These are phyloP conservation scores for Notarius quadriscutis DNA, from an alignment of 2,113 vertebrate genomes.

Conservation along the genomic window DNA sequence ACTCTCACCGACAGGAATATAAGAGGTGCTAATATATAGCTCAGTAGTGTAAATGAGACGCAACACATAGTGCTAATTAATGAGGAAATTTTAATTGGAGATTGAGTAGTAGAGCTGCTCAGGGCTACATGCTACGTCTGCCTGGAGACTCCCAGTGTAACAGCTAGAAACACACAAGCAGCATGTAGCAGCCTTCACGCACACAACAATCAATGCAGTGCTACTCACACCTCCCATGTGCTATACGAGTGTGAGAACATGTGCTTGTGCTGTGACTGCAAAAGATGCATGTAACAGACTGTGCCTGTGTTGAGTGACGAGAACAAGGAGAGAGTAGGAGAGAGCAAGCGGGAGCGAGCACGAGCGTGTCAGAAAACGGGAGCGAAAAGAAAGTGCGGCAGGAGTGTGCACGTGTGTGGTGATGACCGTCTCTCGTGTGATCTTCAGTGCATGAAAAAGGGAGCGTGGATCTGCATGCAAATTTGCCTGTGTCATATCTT, in stretches of 20 bases:
- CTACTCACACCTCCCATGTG: constrained; percentile 33
- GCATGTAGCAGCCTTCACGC: constrained; percentile 35
- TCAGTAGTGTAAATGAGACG: constrained; percentile 27
- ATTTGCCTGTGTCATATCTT: neutral
- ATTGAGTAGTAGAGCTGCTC: neutral
- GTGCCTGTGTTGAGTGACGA: constrained; percentile 9
- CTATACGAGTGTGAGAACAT: constrained; percentile 40
- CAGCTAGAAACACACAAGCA: constrained; percentile 21
- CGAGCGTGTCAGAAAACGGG: neutral
- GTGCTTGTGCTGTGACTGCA: constrained; percentile 26
- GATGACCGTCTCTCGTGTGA: constrained; percentile 10
- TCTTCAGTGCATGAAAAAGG: constrained; percentile 28
- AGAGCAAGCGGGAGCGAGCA: neutral
- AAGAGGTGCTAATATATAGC: constrained; percentile 27
- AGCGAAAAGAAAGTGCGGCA: neutral
- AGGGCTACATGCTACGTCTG: neutral
- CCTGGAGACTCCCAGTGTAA: constrained; percentile 23
- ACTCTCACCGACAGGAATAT: neutral
- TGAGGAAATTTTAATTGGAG: constrained; percentile 22
- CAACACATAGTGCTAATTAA: constrained; percentile 32
- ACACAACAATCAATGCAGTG: constrained; percentile 43
- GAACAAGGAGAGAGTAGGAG: neutral
- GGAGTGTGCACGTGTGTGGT: neutral
- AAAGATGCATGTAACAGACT: constrained; percentile 10
- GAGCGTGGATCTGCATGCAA: constrained; percentile 23